Base-by-base conservation (phyloP, 2,113 vertebrate genomes). In the Clinocottus analis region DNA sequence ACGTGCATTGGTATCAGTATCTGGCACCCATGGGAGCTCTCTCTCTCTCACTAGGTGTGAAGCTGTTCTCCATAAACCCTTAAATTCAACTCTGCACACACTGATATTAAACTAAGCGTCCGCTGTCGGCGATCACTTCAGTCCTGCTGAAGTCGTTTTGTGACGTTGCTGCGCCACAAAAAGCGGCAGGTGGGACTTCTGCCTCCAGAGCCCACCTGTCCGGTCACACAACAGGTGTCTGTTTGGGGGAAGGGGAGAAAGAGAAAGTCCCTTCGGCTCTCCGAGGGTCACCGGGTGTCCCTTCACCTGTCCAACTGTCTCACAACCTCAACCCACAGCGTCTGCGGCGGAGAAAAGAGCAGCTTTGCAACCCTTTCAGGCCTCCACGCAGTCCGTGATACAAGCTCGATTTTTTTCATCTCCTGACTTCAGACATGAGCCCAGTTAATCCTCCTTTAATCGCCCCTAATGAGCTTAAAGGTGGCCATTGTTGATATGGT, bases 401-500 rank as follows among this genome's bases (percentile, higher is more conserved):
- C 59, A 61, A 62, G 77, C 76, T n/a, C n/a, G n/a, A 31, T 49
- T 19, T 17, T 31, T 89, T 90, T 86, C 86, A 85, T 85, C 88
- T 77, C 77, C 79, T 72, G 65, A 76, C 82, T 77, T 7, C 25
- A 83, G 81, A 78, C 80, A 53, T 85, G 71, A 85, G 79, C 78
- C 67, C 25, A 19, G 77, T 79, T 85, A 90, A 92, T 80, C 87
- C 72, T 55, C 82, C 51, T 55, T n/a, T 72, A 92, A 93, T 92
- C 83, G 4, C 2, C 80, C 14, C 31, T 88, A 89, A 93, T 90
- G 72, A 91, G 91, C 89, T 92, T 92, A 91, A 86, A 88, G 79
- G 84, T 82, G 79, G 73, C 79, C 83, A 37, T 84, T 91, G 92
- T 90, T 91, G 89, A 90, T 89, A 79, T 77, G 84, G 87, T 85